Conservation (phyloP, 2,888 invertebrate genomes). For the Pristionchus arcanus region DNA sequence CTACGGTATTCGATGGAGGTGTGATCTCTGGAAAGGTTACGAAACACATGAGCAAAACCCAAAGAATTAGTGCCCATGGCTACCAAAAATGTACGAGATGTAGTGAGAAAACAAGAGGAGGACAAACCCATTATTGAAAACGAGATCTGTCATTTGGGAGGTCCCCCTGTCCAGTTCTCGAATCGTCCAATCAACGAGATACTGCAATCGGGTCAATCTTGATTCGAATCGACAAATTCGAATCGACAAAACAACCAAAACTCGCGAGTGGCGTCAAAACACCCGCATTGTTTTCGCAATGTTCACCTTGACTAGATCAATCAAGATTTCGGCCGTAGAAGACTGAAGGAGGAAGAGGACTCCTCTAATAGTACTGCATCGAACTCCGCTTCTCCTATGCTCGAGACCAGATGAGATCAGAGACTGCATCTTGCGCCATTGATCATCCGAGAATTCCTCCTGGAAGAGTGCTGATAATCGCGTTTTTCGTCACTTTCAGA, state of each 20-base stretch:
- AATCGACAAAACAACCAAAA: not conserved
- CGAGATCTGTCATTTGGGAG: slow-evolving; percentile 43
- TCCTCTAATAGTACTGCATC: slow-evolving; percentile 44
- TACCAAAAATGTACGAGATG: slow-evolving; percentile 5
- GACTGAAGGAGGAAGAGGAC: slow-evolving; percentile 45
- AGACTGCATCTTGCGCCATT: slow-evolving; percentile 43
- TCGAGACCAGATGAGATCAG: slow-evolving; percentile 17
- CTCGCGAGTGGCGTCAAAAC: not conserved
- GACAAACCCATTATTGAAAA: slow-evolving; percentile 53
- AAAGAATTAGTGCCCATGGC: not conserved
- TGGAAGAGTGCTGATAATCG: not conserved
- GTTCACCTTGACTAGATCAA: slow-evolving; percentile 33
- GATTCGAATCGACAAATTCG: not conserved
- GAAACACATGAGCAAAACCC: not conserved
- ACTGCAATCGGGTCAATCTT: not conserved
- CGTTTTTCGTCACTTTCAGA: not conserved
- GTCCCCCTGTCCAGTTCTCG: slow-evolving; percentile 49
- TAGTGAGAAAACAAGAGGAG: not conserved
- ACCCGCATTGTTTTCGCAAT: not conserved
- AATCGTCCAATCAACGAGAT: slow-evolving; percentile 50
- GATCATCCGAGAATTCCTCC: slow-evolving; percentile 44
- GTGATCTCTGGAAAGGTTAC: slow-evolving; percentile 51
- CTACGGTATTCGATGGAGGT: slow-evolving; percentile 49
- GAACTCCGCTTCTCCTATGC: slow-evolving; percentile 29
- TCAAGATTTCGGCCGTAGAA: slow-evolving; percentile 14